Percentiles rank a stretch among this genome's conserved stretches.
These are phyloP conservation scores for Ferrisia virgata DNA, from an alignment of 2,888 invertebrate genomes.

Conservation along the genomic window DNA sequence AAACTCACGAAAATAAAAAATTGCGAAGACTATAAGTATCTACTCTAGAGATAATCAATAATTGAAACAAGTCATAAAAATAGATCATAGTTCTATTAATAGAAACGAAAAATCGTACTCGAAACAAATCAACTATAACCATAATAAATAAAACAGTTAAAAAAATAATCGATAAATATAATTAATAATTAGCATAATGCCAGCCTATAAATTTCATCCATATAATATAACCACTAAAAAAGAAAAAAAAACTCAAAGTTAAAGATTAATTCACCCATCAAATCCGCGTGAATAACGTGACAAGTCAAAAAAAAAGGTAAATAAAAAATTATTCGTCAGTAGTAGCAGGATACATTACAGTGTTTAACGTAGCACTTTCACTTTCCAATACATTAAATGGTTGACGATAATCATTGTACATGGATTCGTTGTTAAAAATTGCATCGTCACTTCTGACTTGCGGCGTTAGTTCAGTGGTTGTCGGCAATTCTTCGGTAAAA, in stretches of 20 bases:
- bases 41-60: not conserved
- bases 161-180: not conserved
- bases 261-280: no score
- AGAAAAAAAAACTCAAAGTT: no score
- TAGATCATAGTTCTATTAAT: not conserved
- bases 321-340: not conserved
- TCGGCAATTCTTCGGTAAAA: not conserved
- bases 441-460: not conserved
- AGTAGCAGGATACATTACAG: not conserved
- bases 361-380: not conserved
- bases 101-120: not conserved
- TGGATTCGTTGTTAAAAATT: not conserved
- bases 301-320: not conserved
- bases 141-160: not conserved
- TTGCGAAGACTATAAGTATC: not conserved
- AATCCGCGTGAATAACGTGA: not conserved
- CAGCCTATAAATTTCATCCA: not conserved
- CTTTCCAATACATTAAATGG: no score
- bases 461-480: not conserved
- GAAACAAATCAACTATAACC: no score
- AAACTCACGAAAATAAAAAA: not conserved
- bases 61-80: not conserved
- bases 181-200: not conserved
- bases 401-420: no score
- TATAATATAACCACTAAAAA: not conserved